Evolutionary conservation across 2,888 invertebrate genomes (phyloP), one percentile per base, ranked within the genome.

Genomic region (Tetanocera ferruginea): DNA sequence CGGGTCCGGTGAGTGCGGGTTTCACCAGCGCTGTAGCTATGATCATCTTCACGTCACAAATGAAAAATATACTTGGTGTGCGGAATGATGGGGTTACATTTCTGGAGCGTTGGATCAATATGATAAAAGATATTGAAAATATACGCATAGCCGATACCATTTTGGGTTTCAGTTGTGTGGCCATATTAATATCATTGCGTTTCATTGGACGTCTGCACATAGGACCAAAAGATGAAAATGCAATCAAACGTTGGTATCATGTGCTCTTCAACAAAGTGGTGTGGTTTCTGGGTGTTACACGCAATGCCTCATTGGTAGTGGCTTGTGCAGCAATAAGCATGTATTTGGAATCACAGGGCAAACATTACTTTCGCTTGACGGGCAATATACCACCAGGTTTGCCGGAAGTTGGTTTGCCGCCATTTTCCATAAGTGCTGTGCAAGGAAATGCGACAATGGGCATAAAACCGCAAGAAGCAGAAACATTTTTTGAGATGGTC

Each of bases 21-120:
- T 96, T 96, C 89, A 96, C 96, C 0, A 95, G 95, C 3, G 96
- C 96, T 1, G 96, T 95, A 14, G 95, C 96, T 49, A 91, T 96
- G 72, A 95, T 96, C 86, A 96, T 96, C 83, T 93, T 95, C 62
- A 94, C 95, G 0, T 95, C 95, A 28, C 96, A 96, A 90, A 91
- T 96, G 69, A 95, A 95, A 89, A 95, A 95, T 86, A 90, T 96
- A 79, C 91, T 95, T 74, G 95, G 94, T 3, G 93, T 95, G 82
- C 94, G 93, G 25, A 91, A 91, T 8, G 90, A 90, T 23, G 96
- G 96, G 6, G 91, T 91, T 43, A 96, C 96, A 0, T 96, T 97
- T 86, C 87, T 96, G 67, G 93, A 95, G 83, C 94, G 94, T 86
- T 95, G 96, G 94, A 93, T 92, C 69, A 94, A 94, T 79, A 93